Evolutionary conservation across 1,140 invertebrate genomes (phyloP), one percentile per base, ranked within the genome.

Genomic region (Pogonomyrmex californicus): DNA sequence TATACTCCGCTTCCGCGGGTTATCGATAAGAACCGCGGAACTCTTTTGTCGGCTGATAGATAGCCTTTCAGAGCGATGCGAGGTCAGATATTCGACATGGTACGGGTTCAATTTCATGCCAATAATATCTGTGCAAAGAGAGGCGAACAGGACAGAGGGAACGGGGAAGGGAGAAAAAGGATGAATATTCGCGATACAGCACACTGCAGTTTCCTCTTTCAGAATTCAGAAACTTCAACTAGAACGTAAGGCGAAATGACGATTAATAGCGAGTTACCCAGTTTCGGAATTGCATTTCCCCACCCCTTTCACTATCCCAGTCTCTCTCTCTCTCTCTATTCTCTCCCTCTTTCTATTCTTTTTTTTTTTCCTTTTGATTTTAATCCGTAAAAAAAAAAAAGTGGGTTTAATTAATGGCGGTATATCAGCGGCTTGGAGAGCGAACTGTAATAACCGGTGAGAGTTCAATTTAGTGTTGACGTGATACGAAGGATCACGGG

Each of bases 11-110:
- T 92, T n/a, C n/a, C 92, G 90, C 88, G 91, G 87, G 91, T 91
- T 92, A 92, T 92, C 92, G 92, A 93, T 92, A 92, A 92, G 92
- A 91, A 89, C 73, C 91, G 86, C 81, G 82, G 85, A 87, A 82
- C 87, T 90, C 87, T 88, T 92, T 92, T 92, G 91, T 91, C 77
- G 87, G 87, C 87, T 91, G 92, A 92, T 92, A 92, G 90, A 93
- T 93, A 92, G 90, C 90, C 91, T 92, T 90, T 90, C 86, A 88
- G 58, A 86, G 83, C 82, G 91, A 91, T 87, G 85, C 78, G 86
- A 87, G 91, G 91, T 92, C 91, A 92, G 85, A 91, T 92, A 92
- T 91, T 90, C 90, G 91, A 91, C 87, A 68, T 90, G 73, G 88
- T 86, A 49, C 65, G 62, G 89, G 87, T 91, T 92, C 91, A 92